Base-by-base conservation (phyloP, 2,888 invertebrate species). In the Ligdia adustata region DNA sequence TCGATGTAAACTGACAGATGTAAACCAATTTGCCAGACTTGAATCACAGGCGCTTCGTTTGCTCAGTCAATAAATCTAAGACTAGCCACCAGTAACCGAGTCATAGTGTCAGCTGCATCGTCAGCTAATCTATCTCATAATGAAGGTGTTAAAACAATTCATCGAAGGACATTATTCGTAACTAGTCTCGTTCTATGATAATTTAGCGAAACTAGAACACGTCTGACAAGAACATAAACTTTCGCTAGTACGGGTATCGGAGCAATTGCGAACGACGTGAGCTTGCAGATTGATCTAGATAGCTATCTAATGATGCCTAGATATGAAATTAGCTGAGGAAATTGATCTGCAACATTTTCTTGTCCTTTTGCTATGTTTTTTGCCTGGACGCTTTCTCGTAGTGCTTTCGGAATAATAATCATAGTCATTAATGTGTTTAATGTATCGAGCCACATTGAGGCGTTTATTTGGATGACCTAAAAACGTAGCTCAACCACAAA, bases 71-170 rank as follows among this genome's bases (percentile, higher is more conserved):
- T n/a, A n/a, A n/a, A n/a, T n/a, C n/a, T n/a, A n/a, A n/a, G n/a
- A n/a, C n/a, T n/a, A n/a, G n/a, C n/a, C n/a, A n/a, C n/a, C n/a
- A n/a, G n/a, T n/a, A n/a, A n/a, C n/a, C n/a, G n/a, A n/a, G n/a
- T n/a, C n/a, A n/a, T n/a, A n/a, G n/a, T n/a, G 18, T 18, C 6
- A 18, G 6, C 18, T n/a, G n/a, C 18, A 18, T 18, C 6, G 18
- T 5, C 6, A 5, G 18, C 18, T 18, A 18, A 18, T 18, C 4
- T 18, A 4, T 7, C n/a, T 22, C 22, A 2, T 41, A 27, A 42
- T 48, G 20, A 39, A 42, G 33, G 38, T 16, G 38, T 43, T 29
- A 33, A 20, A 15, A 42, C 6, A 33, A 43, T 43, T 48, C 39
- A 48, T 32, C 9, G 18, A 18, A 5, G 11, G n/a, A 20, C n/a